phyloP scores from a whole-genome alignment of 2,888 invertebrate species.

The Argyresthia goedartella region DNA sequence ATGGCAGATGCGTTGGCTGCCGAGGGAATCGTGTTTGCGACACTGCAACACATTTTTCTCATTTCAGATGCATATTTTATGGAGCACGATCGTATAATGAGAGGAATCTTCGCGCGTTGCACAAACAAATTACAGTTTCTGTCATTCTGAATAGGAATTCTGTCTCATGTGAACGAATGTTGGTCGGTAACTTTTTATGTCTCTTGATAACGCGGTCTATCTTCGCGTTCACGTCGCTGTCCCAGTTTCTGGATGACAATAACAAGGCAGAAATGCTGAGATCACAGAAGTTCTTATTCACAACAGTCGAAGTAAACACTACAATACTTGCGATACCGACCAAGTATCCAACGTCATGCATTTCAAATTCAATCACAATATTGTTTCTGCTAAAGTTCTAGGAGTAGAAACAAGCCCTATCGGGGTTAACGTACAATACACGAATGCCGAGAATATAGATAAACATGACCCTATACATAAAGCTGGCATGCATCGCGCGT shows the following conservation, averaged over 20 bases:
- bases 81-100: conserved; percentile 57
- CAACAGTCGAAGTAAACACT: too few species aligned
- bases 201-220: background rate
- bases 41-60: conserved; percentile 64
- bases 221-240: background rate
- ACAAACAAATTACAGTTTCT: conserved; percentile 54
- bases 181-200: background rate
- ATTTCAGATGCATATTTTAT: conserved; percentile 67
- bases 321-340: too few species aligned
- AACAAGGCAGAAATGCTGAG: too few species aligned
- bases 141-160: conserved; percentile 18
- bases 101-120: conserved; percentile 40
- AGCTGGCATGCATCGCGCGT: conserved; percentile 31
- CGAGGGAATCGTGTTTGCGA: conserved; percentile 7
- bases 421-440: conserved; percentile 1
- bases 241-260: background rate
- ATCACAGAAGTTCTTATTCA: too few species aligned
- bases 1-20: too few species aligned
- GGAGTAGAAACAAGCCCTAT: conserved; percentile 1
- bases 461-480: conserved; percentile 16
- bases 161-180: background rate
- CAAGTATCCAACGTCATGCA: conserved; percentile 23
- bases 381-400: conserved; percentile 14
- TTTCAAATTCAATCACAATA: conserved; percentile 30
- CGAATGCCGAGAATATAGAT: conserved; percentile 15